A percentile compares a stretch with the other conserved stretches of the same genome.
Conservation (phyloP, 2,113 vertebrate species). For the Nibea coibor region DNA sequence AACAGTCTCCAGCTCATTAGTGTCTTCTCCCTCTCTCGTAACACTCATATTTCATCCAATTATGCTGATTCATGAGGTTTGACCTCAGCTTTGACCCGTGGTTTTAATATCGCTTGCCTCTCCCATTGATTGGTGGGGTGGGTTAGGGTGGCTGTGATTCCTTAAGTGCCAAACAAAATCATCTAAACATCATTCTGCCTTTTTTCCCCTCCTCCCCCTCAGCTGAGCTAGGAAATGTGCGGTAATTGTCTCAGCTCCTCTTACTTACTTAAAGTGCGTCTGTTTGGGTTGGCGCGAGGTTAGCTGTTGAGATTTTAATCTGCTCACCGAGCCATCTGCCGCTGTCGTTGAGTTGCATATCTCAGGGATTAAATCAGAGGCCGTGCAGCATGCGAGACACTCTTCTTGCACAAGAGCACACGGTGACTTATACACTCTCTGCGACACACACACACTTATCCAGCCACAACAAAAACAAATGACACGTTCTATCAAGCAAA, state of each 20-base stretch:
- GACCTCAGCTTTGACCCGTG: slow-evolving; percentile 34
- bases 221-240: not conserved
- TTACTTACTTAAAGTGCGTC: slow-evolving; percentile 57
- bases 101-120: slow-evolving; percentile 33
- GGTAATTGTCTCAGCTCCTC: slow-evolving; percentile 57
- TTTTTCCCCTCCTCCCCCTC: no score
- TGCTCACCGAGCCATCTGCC: slow-evolving; percentile 73
- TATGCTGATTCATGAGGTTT: slow-evolving; percentile 48
- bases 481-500: slow-evolving; percentile 31
- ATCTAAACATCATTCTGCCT: slow-evolving; percentile 1
- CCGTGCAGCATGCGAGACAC: slow-evolving; percentile 44
- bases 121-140: slow-evolving; percentile 5
- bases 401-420: slow-evolving; percentile 26
- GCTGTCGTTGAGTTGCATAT: slow-evolving; percentile 37
- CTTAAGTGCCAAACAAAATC: slow-evolving; percentile 19
- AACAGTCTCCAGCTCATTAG: slow-evolving; percentile 22
- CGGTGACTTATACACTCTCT: not conserved
- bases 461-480: slow-evolving; percentile 55
- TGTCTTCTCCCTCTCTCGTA: slow-evolving; percentile 3
- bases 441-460: not conserved
- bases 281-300: slow-evolving; percentile 69
- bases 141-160: slow-evolving; percentile 27
- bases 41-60: slow-evolving; percentile 33
- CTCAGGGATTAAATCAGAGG: slow-evolving; percentile 65
- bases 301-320: slow-evolving; percentile 73